Evolutionary conservation across 1,140 invertebrate species (phyloP), one percentile per base, ranked within the genome.

Genomic region (Bombus pyrosoma): DNA sequence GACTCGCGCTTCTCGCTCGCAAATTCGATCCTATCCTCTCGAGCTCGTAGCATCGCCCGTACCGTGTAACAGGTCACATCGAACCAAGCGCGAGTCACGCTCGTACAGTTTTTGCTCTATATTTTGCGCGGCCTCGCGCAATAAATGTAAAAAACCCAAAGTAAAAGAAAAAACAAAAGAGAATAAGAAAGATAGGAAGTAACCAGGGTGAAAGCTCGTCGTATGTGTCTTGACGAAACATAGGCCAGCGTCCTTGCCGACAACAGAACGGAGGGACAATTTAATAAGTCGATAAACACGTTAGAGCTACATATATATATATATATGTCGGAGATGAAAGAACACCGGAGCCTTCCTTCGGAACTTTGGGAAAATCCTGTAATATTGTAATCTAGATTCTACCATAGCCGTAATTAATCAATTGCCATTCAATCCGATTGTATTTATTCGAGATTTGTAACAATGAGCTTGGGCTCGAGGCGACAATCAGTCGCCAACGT

Each of bases 221-320:
- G 15, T 15, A 15, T 18, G 75, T 22, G 53, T 22, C 25, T n/a
- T 13, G 18, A 43, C 32, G 34, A 74, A 86, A 83, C 64, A 39
- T 73, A 25, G 28, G 6, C 57, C 62, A 25, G 68, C 25, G 15
- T 37, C 47, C 47, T 34, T 13, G 25, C 53, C 57, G 57, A 72
- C 43, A 57, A 69, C 68, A 41, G 73, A 73, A 64, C 75, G 59
- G 47, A 74, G 18, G 34, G 41, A 86, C 43, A 86, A 86, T 86
- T 83, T 76, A 71, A 86, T 86, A 86, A 83, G 85, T 83, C 80
- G 80, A 83, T 86, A 86, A 82, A 86, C 72, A 53, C 72, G 72
- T 83, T 83, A 86, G 73, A 10, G 80, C 28, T 28, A 64, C 6
- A 47, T 34, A 43, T 12, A 62, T 3, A 43, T 34, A 43, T 8